A percentile compares a stretch with the other conserved stretches of the same genome.
Evolutionary conservation across 2,113 vertebrate species (phyloP).

Genomic region (Benitochromis conjunctus): DNA sequence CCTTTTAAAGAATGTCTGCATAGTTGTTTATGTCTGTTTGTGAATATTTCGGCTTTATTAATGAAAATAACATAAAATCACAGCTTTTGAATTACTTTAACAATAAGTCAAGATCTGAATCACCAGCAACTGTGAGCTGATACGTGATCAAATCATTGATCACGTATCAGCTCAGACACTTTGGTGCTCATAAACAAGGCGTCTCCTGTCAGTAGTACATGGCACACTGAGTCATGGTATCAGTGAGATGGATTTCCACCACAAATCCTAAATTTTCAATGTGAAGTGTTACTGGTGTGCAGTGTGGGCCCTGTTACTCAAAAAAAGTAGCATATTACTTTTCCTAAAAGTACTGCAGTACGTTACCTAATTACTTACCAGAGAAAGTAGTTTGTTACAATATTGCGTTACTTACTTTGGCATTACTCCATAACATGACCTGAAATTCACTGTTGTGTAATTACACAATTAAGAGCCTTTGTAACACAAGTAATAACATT

Average conservation of each 20-base stretch:
- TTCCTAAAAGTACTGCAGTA: background rate
- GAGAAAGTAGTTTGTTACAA: background rate
- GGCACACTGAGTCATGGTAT: background rate
- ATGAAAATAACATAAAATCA: fast-evolving
- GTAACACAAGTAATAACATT: background rate
- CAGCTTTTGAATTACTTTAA: background rate
- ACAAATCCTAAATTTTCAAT: fast-evolving
- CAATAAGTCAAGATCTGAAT: background rate
- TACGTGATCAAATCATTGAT: fast-evolving
- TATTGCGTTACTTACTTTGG: background rate
- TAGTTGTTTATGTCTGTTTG: background rate
- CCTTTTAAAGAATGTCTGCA: background rate
- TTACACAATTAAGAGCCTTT: fast-evolving
- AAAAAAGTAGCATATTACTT: background rate
- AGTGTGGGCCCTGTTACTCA: fast-evolving
- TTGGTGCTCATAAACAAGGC: background rate
- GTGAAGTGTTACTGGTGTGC: background rate
- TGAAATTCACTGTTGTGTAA: background rate
- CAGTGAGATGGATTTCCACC: too few species aligned
- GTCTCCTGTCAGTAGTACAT: fast-evolving
- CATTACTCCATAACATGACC: fast-evolving
- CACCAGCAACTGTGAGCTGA: background rate
- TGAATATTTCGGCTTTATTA: background rate
- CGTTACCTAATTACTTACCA: fast-evolving
- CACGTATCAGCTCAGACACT: fast-evolving